phyloP scores from a whole-genome alignment of 2,888 invertebrate species.

The Ryuthela nishihirai region DNA sequence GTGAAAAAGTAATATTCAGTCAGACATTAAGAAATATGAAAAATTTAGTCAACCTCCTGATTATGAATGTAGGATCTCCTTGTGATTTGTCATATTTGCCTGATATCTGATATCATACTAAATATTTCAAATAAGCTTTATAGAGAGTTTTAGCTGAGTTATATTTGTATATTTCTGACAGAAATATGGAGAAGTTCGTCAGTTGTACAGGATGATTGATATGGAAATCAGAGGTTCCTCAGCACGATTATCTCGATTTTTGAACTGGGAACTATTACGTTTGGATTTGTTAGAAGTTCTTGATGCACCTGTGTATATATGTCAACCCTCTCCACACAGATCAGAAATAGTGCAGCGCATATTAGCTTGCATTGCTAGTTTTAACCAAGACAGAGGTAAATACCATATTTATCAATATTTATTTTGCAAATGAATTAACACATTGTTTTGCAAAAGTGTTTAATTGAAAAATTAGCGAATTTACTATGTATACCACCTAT shows the following conservation, averaged over 20 bases:
- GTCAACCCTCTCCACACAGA: constrained; percentile 14
- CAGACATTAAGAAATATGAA: no score
- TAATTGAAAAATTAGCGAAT: no score
- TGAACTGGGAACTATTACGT: constrained; percentile 24
- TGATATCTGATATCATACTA: no score
- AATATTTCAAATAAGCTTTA: no score
- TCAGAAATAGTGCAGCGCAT: constrained; percentile 32
- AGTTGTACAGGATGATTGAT: constrained; percentile 49
- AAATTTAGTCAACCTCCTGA: no score
- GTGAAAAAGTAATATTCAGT: no score
- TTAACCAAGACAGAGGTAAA: constrained; percentile 29
- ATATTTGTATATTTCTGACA: constrained; percentile 43
- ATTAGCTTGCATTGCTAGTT: constrained; percentile 10
- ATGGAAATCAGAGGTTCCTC: constrained; percentile 19
- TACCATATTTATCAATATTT: background rate
- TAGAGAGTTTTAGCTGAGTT: no score
- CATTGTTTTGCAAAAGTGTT: no score
- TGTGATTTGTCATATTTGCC: no score
- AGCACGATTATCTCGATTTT: constrained; percentile 17
- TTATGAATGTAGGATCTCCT: no score
- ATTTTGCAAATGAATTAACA: background rate
- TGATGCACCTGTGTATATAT: constrained; percentile 32
- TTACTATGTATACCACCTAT: no score
- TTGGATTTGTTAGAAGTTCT: constrained; percentile 25
- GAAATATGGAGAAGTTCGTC: constrained; percentile 57